These are phyloP conservation scores for Mustela lutreola DNA, from an alignment of 2,113 vertebrate genomes.

Conservation along the genomic window DNA sequence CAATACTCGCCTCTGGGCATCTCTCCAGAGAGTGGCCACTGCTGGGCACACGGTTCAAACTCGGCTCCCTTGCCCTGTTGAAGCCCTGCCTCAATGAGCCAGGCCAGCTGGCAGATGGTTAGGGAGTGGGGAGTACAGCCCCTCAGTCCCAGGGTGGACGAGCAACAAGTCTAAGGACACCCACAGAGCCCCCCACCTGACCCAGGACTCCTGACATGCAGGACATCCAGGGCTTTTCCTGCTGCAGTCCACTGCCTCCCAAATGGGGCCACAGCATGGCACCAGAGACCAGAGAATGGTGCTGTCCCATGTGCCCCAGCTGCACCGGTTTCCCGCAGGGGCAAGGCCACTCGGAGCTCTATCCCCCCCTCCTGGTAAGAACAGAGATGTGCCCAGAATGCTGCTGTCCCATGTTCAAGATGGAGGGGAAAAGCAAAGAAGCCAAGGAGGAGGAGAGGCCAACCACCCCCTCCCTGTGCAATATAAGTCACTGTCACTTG, in stretches of 20 bases:
- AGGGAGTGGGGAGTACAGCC: neutral
- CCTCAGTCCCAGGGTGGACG: fast-evolving
- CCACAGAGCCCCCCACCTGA: neutral
- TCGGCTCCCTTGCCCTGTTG: no score
- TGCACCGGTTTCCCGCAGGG: fast-evolving
- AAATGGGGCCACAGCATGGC: fast-evolving
- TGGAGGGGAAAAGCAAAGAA: fast-evolving
- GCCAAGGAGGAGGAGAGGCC: fast-evolving
- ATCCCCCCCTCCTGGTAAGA: neutral
- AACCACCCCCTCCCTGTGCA: fast-evolving
- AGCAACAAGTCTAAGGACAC: neutral
- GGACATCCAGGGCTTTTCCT: neutral
- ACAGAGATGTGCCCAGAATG: neutral
- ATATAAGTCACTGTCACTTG: neutral
- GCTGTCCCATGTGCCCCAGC: no score
- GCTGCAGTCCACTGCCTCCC: neutral
- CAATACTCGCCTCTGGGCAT: neutral
- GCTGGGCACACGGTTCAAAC: fast-evolving
- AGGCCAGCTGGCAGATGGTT: neutral
- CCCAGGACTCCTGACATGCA: neutral
- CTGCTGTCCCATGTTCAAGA: fast-evolving
- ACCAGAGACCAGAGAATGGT: fast-evolving
- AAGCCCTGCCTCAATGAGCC: neutral
- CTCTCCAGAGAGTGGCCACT: fast-evolving
- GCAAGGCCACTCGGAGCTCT: neutral